Percentiles rank a stretch among this genome's conserved stretches.
Evolutionary conservation across 2,888 invertebrate species (phyloP).

Genomic region (Eremobia ochroleuca): DNA sequence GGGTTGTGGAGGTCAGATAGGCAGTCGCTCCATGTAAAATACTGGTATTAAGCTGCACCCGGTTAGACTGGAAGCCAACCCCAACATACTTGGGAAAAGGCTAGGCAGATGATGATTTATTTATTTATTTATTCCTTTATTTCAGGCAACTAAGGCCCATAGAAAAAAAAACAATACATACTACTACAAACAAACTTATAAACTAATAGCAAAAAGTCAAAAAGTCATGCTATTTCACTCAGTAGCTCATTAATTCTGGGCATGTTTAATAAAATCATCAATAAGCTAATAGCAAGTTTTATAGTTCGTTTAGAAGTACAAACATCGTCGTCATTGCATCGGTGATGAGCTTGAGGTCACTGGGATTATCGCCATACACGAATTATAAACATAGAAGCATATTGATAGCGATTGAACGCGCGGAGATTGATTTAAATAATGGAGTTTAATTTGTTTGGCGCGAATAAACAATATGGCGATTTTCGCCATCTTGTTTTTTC

Average conservation of each 20-base stretch:
- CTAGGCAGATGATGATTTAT: too few species aligned
- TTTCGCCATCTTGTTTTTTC: neutral
- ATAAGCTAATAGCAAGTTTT: neutral
- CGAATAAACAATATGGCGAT: too few species aligned
- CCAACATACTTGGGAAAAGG: too few species aligned
- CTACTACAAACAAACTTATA: too few species aligned
- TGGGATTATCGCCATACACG: slow-evolving; percentile 69
- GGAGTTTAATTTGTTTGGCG: neutral
- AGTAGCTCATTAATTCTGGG: slow-evolving; percentile 11
- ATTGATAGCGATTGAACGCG: slow-evolving; percentile 33
- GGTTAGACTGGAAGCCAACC: too few species aligned
- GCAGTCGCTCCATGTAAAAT: too few species aligned
- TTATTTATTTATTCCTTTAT: too few species aligned
- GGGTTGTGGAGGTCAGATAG: too few species aligned
- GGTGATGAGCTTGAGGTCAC: slow-evolving; percentile 64
- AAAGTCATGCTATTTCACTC: slow-evolving; percentile 1
- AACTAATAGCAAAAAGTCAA: too few species aligned
- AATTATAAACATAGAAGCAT: slow-evolving; percentile 35
- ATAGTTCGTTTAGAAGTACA: slow-evolving; percentile 23
- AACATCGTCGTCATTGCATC: slow-evolving; percentile 57
- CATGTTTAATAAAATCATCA: slow-evolving; percentile 41
- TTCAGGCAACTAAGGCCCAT: too few species aligned
- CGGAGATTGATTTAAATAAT: slow-evolving; percentile 24
- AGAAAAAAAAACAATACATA: too few species aligned
- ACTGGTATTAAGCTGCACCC: too few species aligned